Conservation (phyloP, 2,113 vertebrate species). For the Hipposideros armiger region DNA sequence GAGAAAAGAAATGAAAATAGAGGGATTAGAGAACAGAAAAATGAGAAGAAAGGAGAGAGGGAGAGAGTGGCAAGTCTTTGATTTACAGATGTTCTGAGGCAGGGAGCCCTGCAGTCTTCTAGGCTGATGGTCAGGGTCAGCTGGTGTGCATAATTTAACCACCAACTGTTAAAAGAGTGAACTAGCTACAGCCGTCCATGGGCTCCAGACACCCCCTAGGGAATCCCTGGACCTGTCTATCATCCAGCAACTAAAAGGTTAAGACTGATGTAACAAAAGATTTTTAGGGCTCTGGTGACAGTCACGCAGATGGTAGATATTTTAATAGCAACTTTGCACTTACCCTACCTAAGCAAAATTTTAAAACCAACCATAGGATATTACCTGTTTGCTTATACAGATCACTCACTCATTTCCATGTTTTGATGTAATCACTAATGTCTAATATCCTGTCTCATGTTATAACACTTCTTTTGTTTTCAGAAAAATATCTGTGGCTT, state of each 20-base stretch:
- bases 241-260: background rate
- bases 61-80: background rate
- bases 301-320: background rate
- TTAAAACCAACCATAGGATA: background rate
- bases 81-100: background rate
- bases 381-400: constrained; percentile 20
- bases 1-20: background rate
- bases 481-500: background rate
- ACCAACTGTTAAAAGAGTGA: background rate
- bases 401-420: constrained; percentile 29
- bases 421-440: constrained; percentile 10
- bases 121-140: background rate
- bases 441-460: background rate
- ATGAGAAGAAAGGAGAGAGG: background rate
- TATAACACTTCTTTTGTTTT: constrained; percentile 1
- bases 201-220: background rate
- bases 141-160: background rate
- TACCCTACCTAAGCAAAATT: constrained; percentile 46
- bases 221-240: background rate
- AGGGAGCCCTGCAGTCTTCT: rapidly evolving
- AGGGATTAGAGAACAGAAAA: constrained; percentile 34
- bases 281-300: background rate
- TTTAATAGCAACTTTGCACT: constrained; percentile 40
- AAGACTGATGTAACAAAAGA: background rate
- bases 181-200: background rate